Conservation (phyloP, 2,888 invertebrate genomes). For the Busseola fusca region DNA sequence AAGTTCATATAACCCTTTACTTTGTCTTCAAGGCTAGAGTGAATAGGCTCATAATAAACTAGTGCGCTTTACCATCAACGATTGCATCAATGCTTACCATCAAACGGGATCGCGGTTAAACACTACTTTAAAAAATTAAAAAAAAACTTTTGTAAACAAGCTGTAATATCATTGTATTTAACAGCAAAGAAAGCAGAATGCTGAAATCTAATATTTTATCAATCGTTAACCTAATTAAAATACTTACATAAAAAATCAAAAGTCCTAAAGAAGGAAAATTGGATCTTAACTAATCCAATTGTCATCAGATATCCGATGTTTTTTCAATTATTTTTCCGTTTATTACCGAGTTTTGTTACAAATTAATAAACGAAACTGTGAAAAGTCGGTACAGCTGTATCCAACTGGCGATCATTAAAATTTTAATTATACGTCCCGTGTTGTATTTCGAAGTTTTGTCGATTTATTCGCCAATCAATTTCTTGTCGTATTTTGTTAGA, state of each 20-base stretch:
- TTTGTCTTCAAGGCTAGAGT: no score
- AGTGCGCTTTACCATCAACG: no score
- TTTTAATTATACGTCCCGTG: slow-evolving; percentile 29
- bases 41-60: no score
- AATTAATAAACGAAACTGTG: background rate
- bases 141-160: background rate
- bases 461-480: background rate
- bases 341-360: background rate
- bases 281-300: background rate
- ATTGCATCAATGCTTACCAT: no score
- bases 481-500: slow-evolving; percentile 6
- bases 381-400: slow-evolving; percentile 1
- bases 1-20: no score
- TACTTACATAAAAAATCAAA: background rate
- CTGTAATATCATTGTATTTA: background rate
- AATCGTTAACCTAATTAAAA: background rate
- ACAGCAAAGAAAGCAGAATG: background rate
- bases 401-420: slow-evolving; percentile 27
- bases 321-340: background rate
- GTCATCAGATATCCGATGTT: background rate
- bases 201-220: background rate
- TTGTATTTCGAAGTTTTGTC: slow-evolving; percentile 24
- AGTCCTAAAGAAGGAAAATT: background rate
- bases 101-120: no score
- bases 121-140: no score